A percentile compares a stretch with the other conserved stretches of the same genome.
Evolutionary conservation across 2,888 invertebrate species (phyloP).

Genomic region (Diadromus collaris): DNA sequence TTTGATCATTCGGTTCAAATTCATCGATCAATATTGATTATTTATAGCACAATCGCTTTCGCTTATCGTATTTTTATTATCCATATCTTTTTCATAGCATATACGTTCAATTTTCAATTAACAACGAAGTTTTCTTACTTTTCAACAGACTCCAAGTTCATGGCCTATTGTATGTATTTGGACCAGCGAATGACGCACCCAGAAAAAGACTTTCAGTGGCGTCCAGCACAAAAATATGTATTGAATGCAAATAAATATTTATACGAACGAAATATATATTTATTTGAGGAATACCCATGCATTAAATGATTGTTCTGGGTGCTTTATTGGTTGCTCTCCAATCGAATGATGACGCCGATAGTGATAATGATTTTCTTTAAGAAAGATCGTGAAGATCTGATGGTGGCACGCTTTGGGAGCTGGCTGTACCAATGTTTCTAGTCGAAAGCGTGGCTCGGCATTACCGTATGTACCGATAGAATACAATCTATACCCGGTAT

Average conservation of each 20-base stretch:
- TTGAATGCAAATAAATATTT: too few species aligned
- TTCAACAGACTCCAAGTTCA: not conserved
- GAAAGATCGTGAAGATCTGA: not conserved
- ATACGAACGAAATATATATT: too few species aligned
- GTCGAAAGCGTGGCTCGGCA: slow-evolving; percentile 53
- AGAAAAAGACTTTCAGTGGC: too few species aligned
- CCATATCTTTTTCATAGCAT: not conserved
- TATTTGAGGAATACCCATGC: too few species aligned
- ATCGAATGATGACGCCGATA: not conserved
- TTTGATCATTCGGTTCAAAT: slow-evolving; percentile 14
- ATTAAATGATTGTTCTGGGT: not conserved
- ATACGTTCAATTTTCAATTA: not conserved
- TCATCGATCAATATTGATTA: slow-evolving; percentile 2
- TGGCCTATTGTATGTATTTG: not conserved
- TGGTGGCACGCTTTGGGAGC: slow-evolving; percentile 37
- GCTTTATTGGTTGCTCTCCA: not conserved
- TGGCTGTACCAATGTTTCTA: slow-evolving; percentile 52
- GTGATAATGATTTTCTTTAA: not conserved
- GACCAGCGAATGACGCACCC: not conserved
- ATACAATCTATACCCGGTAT: slow-evolving; percentile 69
- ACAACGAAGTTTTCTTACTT: too few species aligned
- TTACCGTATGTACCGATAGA: slow-evolving; percentile 72
- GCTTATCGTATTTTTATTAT: too few species aligned
- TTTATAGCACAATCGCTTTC: not conserved
- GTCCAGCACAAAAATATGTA: too few species aligned